These are phyloP conservation scores for Limnephilus marmoratus DNA, from an alignment of 2,888 invertebrate genomes.

Conservation along the genomic window DNA sequence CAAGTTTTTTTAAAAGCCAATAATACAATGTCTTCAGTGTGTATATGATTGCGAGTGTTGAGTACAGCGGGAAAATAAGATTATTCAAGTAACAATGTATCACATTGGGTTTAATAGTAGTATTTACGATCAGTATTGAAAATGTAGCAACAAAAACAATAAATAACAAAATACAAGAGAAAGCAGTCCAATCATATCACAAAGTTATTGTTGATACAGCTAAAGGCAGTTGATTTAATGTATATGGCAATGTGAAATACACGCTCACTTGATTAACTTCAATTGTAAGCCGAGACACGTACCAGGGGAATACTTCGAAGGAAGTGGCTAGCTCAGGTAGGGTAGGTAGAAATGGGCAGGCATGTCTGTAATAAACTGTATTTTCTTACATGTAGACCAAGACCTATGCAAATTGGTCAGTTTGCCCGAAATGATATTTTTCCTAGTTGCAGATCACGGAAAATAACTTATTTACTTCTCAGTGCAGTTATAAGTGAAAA, in stretches of 20 bases:
- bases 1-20: too few relatives aligned
- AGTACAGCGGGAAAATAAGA: too few relatives aligned
- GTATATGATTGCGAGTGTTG: too few relatives aligned
- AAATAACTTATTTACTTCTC: background rate
- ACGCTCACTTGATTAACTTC: constrained; percentile 46
- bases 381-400: background rate
- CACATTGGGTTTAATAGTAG: background rate
- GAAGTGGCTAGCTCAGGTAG: background rate
- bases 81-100: background rate
- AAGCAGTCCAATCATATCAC: constrained; percentile 21
- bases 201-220: constrained; percentile 26
- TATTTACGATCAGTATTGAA: background rate
- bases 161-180: constrained; percentile 35
- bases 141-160: constrained; percentile 11
- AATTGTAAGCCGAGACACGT: constrained; percentile 47
- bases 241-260: constrained; percentile 39
- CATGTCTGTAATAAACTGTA: constrained; percentile 20
- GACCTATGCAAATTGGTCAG: constrained; percentile 9
- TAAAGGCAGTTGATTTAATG: constrained; percentile 27
- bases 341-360: constrained; percentile 7
- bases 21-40: too few relatives aligned
- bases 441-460: background rate
- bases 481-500: background rate
- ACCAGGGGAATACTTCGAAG: background rate
- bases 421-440: background rate